Evolutionary conservation across 2,797 vertebrate species (phyloP), one percentile per base, ranked within the genome.

Genomic region (Chlorospingus flavigularis): DNA sequence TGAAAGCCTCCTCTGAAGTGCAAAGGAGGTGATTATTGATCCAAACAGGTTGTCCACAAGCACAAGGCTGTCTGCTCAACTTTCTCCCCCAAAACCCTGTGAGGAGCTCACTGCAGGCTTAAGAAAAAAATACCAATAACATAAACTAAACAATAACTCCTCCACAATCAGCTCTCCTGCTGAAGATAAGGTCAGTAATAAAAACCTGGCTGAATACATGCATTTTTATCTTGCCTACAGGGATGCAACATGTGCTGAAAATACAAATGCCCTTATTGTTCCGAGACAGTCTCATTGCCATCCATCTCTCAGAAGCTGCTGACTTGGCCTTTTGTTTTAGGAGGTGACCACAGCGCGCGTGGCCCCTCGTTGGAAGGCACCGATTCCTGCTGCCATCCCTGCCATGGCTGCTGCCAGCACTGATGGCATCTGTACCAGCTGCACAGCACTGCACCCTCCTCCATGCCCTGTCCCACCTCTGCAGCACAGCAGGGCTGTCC

Each of bases 171-270:
- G 75, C 77, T 53, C 76, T 28, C 57, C 54, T 72, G 78, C 33
- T 80, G 58, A 53, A 95, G 96, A 93, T 96, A 97, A 96, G 92
- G 95, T 88, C 89, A 85, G 94, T 80, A 94, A 95, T 92, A 94
- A 96, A 92, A 96, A 94, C 89, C 90, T 92, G 93, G 85, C 88
- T 94, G 87, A 92, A 94, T 62, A 45, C 51, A 45, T 1, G 62
- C 96, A 92, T 92, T 92, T 95, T 91, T 92, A 90, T 96, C 95
- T 94, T 95, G 91, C 92, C 93, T 92, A 92, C 17, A 2, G 73
- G 75, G 86, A 92, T n/a, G 86, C 85, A 95, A 88, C 77, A 85
- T 80, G 95, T 88, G 90, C 96, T 88, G 84, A 85, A 35, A 90
- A 95, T 85, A 97, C 93, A 96, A 94, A 94, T 7, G n/a, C 39